Evolutionary conservation across 2,797 vertebrate genomes (phyloP).

Genomic region (Chloroceryle inda): DNA sequence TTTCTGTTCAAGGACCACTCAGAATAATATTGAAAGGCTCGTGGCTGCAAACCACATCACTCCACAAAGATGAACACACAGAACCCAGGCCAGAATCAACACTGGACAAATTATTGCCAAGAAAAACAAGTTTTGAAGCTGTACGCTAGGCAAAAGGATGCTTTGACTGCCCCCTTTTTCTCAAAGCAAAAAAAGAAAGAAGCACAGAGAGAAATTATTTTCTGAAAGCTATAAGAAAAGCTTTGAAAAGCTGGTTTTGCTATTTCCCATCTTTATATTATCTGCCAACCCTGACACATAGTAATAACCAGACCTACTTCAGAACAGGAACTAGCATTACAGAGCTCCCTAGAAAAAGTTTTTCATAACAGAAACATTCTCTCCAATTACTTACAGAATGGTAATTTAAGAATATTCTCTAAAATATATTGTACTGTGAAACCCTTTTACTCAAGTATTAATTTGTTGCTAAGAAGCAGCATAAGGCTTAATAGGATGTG

Average conservation of each 20-base stretch:
- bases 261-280: background rate
- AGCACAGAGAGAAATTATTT: background rate
- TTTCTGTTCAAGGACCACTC: background rate
- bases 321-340: background rate
- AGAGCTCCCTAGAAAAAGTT: background rate
- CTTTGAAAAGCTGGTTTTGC: background rate
- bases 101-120: background rate
- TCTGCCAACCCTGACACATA: background rate
- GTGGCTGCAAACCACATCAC: background rate
- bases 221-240: background rate
- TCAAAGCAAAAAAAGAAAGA: background rate
- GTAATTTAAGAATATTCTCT: background rate
- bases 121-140: background rate
- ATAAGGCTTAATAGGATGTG: background rate
- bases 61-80: background rate
- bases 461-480: background rate
- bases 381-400: background rate
- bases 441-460: background rate
- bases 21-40: background rate
- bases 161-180: background rate
- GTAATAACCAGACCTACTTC: background rate
- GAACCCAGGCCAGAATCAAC: slow-evolving; percentile 17
- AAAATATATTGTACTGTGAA: background rate
- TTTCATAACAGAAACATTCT: background rate
- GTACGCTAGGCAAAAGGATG: background rate